These are phyloP conservation scores for Acanthosoma haemorrhoidale DNA, from an alignment of 2,888 invertebrate species.

Conservation along the genomic window DNA sequence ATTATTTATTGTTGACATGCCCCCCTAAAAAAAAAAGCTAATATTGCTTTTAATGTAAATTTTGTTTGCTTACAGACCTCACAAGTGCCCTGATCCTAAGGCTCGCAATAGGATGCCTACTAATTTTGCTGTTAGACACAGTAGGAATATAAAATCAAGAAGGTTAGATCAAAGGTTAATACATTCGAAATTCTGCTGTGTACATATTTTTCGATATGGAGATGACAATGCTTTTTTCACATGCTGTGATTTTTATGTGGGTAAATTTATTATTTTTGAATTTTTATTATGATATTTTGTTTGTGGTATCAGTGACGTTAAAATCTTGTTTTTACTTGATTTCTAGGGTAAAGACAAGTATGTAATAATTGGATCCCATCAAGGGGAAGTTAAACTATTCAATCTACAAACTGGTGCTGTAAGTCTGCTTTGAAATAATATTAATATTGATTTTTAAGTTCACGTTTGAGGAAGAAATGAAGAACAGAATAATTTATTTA, in stretches of 20 bases:
- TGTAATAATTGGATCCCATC: constrained; percentile 81
- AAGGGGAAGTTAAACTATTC: constrained; percentile 84
- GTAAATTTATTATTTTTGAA: constrained; percentile 23
- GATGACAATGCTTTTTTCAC: constrained; percentile 72
- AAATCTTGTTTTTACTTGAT: constrained; percentile 4
- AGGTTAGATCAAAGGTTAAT: constrained; percentile 74
- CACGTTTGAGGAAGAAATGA: too few species aligned
- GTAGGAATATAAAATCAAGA: constrained; percentile 55
- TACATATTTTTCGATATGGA: constrained; percentile 63
- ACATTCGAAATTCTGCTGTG: constrained; percentile 74
- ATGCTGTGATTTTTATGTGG: constrained; percentile 60
- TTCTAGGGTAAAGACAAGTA: constrained; percentile 56
- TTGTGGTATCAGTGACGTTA: background rate
- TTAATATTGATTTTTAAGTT: background rate
- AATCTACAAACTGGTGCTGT: constrained; percentile 71
- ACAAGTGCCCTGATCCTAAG: constrained; percentile 89
- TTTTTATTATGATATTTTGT: background rate
- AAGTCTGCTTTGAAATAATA: constrained; percentile 38
- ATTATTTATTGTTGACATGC: too few species aligned
- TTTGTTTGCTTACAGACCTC: constrained; percentile 60
- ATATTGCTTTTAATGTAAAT: background rate
- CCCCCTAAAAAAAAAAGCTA: too few species aligned
- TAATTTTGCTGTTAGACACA: constrained; percentile 65
- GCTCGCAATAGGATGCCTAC: constrained; percentile 59
- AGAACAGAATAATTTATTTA: too few species aligned